Conservation (phyloP, 1,140 invertebrate species). For the Coelopa frigida region DNA sequence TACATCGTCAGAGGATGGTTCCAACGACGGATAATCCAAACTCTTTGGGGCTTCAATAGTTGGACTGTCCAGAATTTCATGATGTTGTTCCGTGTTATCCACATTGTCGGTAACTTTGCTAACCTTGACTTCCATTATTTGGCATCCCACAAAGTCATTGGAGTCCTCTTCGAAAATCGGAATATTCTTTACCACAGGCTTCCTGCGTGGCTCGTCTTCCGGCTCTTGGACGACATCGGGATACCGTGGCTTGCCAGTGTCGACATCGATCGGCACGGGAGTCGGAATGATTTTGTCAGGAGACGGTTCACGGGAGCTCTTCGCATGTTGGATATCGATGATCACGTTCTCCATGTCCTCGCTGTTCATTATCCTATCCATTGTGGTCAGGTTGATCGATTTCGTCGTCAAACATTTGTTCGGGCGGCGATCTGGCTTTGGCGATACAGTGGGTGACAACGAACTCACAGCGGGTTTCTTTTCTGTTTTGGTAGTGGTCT, state of each 20-base stretch:
- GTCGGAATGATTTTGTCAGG: slow-evolving; percentile 58
- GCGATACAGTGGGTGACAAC: slow-evolving; percentile 15
- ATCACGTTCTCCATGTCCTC: slow-evolving; percentile 49
- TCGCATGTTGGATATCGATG: slow-evolving; percentile 59
- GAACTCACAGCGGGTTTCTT: slow-evolving; percentile 35
- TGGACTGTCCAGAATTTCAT: slow-evolving; percentile 30
- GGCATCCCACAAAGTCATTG: slow-evolving; percentile 36
- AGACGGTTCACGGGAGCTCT: slow-evolving; percentile 63
- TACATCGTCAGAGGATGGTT: slow-evolving; percentile 31
- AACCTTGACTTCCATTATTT: slow-evolving; percentile 35
- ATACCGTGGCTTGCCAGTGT: slow-evolving; percentile 56
- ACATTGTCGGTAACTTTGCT: slow-evolving; percentile 12
- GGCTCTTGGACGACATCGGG: slow-evolving; percentile 64
- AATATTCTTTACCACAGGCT: slow-evolving; percentile 42
- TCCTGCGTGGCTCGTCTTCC: slow-evolving; percentile 52
- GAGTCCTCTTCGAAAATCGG: slow-evolving; percentile 42
- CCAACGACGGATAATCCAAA: slow-evolving; percentile 18
- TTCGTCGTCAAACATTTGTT: slow-evolving; percentile 43
- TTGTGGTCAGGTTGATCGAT: slow-evolving; percentile 40
- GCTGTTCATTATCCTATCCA: slow-evolving; percentile 33
- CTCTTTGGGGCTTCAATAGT: slow-evolving; percentile 34
- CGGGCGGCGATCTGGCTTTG: slow-evolving; percentile 19
- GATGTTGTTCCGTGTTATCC: slow-evolving; percentile 2
- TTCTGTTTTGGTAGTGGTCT: slow-evolving; percentile 40
- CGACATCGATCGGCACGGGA: slow-evolving; percentile 52